These are phyloP conservation scores for Copidosoma aretas DNA, from an alignment of 2,888 invertebrate species.

Conservation along the genomic window DNA sequence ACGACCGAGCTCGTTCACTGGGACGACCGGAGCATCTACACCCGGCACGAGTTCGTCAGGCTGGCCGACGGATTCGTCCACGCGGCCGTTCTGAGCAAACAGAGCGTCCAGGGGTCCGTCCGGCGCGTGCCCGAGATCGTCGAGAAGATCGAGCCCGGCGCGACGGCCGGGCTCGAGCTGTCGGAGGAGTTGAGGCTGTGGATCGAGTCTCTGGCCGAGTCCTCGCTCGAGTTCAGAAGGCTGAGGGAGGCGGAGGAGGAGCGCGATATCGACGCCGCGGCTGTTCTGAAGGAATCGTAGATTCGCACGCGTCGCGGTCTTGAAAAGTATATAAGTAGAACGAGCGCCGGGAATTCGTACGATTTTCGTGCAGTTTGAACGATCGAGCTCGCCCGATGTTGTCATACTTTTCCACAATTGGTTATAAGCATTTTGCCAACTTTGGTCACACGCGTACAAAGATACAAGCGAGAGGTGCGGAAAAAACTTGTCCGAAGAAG, in stretches of 20 bases:
- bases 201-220: constrained; percentile 78
- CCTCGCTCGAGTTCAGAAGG: constrained; percentile 78
- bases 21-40: constrained; percentile 84
- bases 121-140: constrained; percentile 71
- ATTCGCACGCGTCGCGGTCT: too few relatives aligned
- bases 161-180: constrained; percentile 67
- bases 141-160: constrained; percentile 70
- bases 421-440: too few relatives aligned
- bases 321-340: too few relatives aligned
- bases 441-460: too few relatives aligned
- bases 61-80: constrained; percentile 79
- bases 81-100: constrained; percentile 78
- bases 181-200: constrained; percentile 75
- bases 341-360: too few relatives aligned
- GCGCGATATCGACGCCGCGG: background rate
- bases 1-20: constrained; percentile 80
- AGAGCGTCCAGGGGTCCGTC: constrained; percentile 67
- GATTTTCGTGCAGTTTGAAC: too few relatives aligned
- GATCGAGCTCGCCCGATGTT: too few relatives aligned
- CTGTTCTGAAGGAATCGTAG: background rate
- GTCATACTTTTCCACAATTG: too few relatives aligned
- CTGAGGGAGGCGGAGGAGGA: constrained; percentile 15
- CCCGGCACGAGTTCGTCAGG: constrained; percentile 84
- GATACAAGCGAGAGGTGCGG: too few relatives aligned
- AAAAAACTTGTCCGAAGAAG: too few relatives aligned